Evolutionary conservation across 2,113 vertebrate genomes (phyloP).

Genomic region (Gracilinanus agilis): DNA sequence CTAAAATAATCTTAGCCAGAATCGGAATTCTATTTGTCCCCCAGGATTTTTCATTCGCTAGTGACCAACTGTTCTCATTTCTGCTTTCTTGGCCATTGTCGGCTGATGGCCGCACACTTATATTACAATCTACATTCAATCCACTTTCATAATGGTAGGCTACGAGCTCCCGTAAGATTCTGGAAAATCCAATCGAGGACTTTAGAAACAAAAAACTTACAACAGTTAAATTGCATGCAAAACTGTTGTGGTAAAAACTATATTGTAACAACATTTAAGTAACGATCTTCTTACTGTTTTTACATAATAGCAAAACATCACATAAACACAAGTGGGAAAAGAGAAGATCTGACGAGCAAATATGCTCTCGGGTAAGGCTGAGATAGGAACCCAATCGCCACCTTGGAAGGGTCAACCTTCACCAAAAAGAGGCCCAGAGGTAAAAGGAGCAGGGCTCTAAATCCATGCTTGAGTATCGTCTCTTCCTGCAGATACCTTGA

Average conservation of each 20-base stretch:
- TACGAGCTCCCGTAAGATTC: constrained; percentile 19
- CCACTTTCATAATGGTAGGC: constrained; percentile 24
- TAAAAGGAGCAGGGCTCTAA: background rate
- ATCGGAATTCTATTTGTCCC: constrained; percentile 40
- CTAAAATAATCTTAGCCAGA: constrained; percentile 31
- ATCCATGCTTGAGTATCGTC: background rate
- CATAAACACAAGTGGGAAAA: background rate
- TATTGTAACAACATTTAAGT: background rate
- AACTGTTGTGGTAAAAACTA: background rate
- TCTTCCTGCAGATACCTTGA: background rate
- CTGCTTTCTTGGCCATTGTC: constrained; percentile 40
- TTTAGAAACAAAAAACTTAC: constrained; percentile 35
- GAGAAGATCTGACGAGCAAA: background rate
- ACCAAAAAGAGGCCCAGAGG: background rate
- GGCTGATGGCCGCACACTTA: constrained; percentile 6
- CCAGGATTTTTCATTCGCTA: constrained; percentile 53
- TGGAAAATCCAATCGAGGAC: constrained; percentile 30
- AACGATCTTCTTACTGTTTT: background rate
- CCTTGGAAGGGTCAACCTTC: background rate
- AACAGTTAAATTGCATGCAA: constrained; percentile 7
- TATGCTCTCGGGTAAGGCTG: background rate
- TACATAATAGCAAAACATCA: background rate
- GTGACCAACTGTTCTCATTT: constrained; percentile 27
- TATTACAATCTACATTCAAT: constrained; percentile 39
- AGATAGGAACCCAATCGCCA: background rate